A percentile compares a stretch with the other conserved stretches of the same genome.
Conservation (phyloP, 92 coral and sea anemone genomes). For the Epizoanthus scotinus region DNA sequence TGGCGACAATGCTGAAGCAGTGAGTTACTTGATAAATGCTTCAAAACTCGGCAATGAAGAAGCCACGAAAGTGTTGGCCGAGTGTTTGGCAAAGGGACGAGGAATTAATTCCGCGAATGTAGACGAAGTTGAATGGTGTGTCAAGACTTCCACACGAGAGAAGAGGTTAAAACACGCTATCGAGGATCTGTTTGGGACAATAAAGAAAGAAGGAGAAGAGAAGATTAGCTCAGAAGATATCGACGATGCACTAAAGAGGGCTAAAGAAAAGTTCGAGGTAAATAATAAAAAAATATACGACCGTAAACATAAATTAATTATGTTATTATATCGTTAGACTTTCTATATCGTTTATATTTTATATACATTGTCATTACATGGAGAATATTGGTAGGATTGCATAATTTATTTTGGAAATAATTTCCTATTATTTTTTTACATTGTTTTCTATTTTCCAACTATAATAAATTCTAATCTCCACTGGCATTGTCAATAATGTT, state of each 20-base stretch:
- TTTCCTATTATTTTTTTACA: no score
- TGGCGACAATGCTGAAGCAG: slow-evolving; percentile 54
- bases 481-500: no score
- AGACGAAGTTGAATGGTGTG: slow-evolving; percentile 59
- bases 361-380: not conserved
- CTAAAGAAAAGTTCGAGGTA: slow-evolving; percentile 58
- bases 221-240: slow-evolving; percentile 69
- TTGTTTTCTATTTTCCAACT: no score
- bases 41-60: slow-evolving; percentile 69
- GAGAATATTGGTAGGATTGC: not conserved
- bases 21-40: slow-evolving; percentile 51
- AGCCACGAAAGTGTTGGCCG: slow-evolving; percentile 59
- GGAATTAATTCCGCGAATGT: slow-evolving; percentile 63
- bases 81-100: slow-evolving; percentile 53
- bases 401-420: no score
- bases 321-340: no score
- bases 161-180: slow-evolving; percentile 65
- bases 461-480: no score
- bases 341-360: not conserved
- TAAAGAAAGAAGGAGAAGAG: slow-evolving; percentile 65
- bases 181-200: slow-evolving; percentile 58
- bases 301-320: no score
- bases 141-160: slow-evolving; percentile 59
- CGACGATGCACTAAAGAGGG: slow-evolving; percentile 62
- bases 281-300: no score